Evolutionary conservation across 2,888 invertebrate genomes (phyloP).

Genomic region (Pasiphila rectangulata): DNA sequence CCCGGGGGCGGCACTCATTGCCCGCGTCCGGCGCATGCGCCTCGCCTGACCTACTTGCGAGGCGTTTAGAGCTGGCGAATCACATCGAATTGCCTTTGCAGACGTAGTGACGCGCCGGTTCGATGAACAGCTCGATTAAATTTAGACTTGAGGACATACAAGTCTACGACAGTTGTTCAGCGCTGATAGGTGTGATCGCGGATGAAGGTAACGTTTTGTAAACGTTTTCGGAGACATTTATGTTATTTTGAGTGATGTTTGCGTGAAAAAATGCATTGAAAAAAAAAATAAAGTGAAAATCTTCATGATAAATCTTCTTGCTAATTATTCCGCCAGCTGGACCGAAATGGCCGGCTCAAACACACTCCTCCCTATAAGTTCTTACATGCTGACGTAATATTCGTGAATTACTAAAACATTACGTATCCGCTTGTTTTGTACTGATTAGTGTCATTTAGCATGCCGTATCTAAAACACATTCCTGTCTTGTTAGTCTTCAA

Average conservation of each 20-base stretch:
- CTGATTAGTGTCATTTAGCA: slow-evolving; percentile 64
- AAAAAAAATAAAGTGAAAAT: too few species aligned
- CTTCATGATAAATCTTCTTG: too few species aligned
- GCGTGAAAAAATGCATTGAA: too few species aligned
- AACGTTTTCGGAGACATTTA: too few species aligned
- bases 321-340: too few species aligned
- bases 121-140: slow-evolving; percentile 46
- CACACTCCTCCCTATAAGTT: too few species aligned
- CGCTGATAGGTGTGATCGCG: background rate
- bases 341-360: too few species aligned
- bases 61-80: slow-evolving; percentile 72
- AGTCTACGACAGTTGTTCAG: background rate
- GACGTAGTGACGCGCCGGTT: slow-evolving; percentile 68
- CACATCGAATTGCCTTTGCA: slow-evolving; percentile 62
- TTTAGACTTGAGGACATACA: slow-evolving; percentile 40
- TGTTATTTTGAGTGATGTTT: too few species aligned
- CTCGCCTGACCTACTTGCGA: slow-evolving; percentile 75
- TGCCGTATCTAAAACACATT: slow-evolving; percentile 55
- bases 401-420: slow-evolving; percentile 51
- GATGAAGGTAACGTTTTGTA: slow-evolving; percentile 9
- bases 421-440: slow-evolving; percentile 47
- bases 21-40: slow-evolving; percentile 75
- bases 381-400: background rate
- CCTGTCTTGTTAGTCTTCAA: slow-evolving; percentile 46
- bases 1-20: slow-evolving; percentile 73